Conservation (phyloP, 2,888 invertebrate species). For the Magallana nippona region DNA sequence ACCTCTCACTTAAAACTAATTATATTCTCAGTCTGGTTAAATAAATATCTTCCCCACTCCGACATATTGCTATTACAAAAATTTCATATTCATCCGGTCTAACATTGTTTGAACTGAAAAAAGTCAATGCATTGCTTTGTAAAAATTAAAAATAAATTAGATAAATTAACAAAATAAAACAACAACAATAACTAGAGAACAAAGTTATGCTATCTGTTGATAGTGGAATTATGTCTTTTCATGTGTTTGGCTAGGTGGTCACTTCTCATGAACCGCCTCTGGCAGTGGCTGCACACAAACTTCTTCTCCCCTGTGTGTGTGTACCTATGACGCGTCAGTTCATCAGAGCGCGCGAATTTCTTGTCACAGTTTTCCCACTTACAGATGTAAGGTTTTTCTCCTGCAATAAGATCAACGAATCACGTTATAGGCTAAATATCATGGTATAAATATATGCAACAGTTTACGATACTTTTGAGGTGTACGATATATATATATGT, state of each 20-base stretch:
- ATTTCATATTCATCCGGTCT: too few species aligned
- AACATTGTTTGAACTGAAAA: too few species aligned
- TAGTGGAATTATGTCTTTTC: conserved; percentile 65
- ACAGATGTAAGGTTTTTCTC: conserved; percentile 85
- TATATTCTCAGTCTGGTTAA: too few species aligned
- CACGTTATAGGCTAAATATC: too few species aligned
- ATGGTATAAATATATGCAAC: not conserved
- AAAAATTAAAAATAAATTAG: too few species aligned
- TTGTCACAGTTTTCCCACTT: conserved; percentile 84
- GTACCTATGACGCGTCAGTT: conserved; percentile 84
- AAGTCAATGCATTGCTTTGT: too few species aligned
- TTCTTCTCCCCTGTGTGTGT: conserved; percentile 92
- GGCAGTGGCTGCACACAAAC: conserved; percentile 90
- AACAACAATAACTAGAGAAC: not conserved
- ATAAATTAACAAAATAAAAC: not conserved
- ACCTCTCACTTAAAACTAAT: too few species aligned
- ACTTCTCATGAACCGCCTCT: conserved; percentile 77
- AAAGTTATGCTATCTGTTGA: not conserved
- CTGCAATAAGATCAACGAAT: conserved; percentile 77
- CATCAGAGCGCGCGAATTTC: conserved; percentile 85
- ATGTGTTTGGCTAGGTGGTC: conserved; percentile 79
- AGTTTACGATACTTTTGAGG: not conserved
- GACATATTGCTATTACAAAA: too few species aligned
- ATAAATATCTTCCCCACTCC: too few species aligned
- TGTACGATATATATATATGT: not conserved